Evolutionary conservation across 2,113 vertebrate species (phyloP), one percentile per base, ranked within the genome.

Genomic region (Callorhinus ursinus): DNA sequence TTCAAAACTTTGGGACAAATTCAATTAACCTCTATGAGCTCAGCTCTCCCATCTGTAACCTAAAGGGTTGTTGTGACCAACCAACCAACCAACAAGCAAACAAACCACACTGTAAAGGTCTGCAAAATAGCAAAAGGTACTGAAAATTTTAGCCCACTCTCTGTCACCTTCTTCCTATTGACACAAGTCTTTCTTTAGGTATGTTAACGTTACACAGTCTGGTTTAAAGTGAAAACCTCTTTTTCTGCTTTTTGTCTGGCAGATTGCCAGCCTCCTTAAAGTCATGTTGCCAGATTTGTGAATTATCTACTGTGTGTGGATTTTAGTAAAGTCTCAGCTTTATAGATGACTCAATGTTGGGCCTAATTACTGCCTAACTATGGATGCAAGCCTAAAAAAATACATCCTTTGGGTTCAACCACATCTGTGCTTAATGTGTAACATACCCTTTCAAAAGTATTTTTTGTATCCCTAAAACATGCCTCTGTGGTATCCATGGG

Each of bases 251-350:
- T 74, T 82, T 49, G 49, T 31, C 92, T 88, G 80, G 93, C 51
- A 86, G 63, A 42, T 14, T 76, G 22, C 74, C 95, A 87, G 36
- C 51, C 59, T 90, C 74, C 95, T 65, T 33, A 55, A 85, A 83
- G 46, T 7, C 31, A 51, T 65, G 28, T 71, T 95, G 83, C 85
- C 74, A 89, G 28, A 51, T n/a, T 79, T 55, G 36, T 89, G 67
- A 87, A 92, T 82, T 82, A 91, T 63, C 89, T 86, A 63, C 59
- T 83, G 33, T 51, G 28, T 80, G 42, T 53, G 53, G 39, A 86
- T 96, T 97, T 97, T 72, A 83, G 92, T 57, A 86, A 91, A n/a
- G 57, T 69, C 49, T 95, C 76, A 28, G 26, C 83, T 93, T 96
- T 63, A 53, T 19, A 36, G 39, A 69, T 80, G 49, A 92, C 36